Evolutionary conservation across 2,888 invertebrate species (phyloP), one percentile per base, ranked within the genome.

Genomic region (Drosophila borealis): DNA sequence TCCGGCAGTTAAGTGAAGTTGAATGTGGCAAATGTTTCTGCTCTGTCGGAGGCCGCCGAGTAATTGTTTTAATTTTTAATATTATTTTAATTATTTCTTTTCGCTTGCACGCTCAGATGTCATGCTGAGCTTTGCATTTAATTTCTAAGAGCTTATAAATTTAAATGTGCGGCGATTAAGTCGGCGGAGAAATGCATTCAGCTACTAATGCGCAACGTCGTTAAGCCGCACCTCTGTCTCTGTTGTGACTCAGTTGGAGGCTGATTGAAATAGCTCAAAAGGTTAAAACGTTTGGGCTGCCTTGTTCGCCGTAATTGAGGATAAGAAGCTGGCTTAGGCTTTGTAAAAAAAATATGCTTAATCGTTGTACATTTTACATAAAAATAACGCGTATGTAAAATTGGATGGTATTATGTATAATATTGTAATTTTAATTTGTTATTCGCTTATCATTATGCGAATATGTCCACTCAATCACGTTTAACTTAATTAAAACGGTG

Each of bases 141-240:
- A 84, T 71, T 78, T 71, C 67, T 66, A 69, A 78, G 68, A 78
- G 81, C 57, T 74, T 78, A 84, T 84, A 81, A 87, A 84, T 75
- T 84, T 80, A 84, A 87, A 84, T 81, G 81, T 75, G 56, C 56
- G 63, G 61, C 75, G 72, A 75, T 80, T 73, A 78, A 84, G 60
- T 17, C 54, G 70, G 65, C 70, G 68, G 50, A 46, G 41, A 61
- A 70, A 70, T 81, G 87, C 72, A 83, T 78, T 81, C 59, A 71
- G 76, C 63, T 54, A 77, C 70, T 68, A 74, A 79, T 51, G 71
- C 71, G 68, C 78, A 73, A 60, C 73, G 33, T 62, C 77, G 46
- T 69, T 62, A 65, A 75, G 62, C 72, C 68, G 45, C 74, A 74
- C 75, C 75, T 76, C 50, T 33, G 44, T 25, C 46, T 44, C 59